These are phyloP conservation scores for Drosophila diplacantha DNA, from an alignment of 2,888 invertebrate species.

Conservation along the genomic window DNA sequence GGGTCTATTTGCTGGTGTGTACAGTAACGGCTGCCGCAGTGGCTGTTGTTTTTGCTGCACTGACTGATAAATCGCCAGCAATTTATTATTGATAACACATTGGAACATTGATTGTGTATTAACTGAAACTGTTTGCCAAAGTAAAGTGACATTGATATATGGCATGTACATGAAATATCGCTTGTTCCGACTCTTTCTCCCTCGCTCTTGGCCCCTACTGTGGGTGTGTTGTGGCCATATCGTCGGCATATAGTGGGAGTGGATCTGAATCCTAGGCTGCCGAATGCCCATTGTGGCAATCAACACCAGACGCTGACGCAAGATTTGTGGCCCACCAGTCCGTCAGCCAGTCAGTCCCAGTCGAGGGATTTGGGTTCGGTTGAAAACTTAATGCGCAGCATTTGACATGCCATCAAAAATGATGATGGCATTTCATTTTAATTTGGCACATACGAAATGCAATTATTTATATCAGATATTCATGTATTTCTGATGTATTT, in stretches of 20 bases:
- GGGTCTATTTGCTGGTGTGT: conserved; percentile 33
- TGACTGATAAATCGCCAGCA: conserved; percentile 71
- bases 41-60: conserved; percentile 46
- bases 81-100: conserved; percentile 73
- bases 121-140: conserved; percentile 74
- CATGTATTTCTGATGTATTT: conserved; percentile 21
- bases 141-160: conserved; percentile 73
- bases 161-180: conserved; percentile 71
- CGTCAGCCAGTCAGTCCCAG: conserved; percentile 33
- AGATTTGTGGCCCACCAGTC: conserved; percentile 57
- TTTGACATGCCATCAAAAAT: conserved; percentile 54
- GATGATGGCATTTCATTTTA: conserved; percentile 52
- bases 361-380: conserved; percentile 26
- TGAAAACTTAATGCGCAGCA: conserved; percentile 46
- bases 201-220: neutral
- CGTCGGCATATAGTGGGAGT: conserved; percentile 16
- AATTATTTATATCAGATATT: conserved; percentile 35
- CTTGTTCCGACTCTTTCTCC: conserved; percentile 54
- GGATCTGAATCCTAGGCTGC: conserved; percentile 30
- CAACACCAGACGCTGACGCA: conserved; percentile 65
- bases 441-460: conserved; percentile 35
- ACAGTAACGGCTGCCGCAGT: conserved; percentile 24
- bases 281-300: conserved; percentile 64
- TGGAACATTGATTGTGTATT: conserved; percentile 73
- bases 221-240: conserved; percentile 4